Evolutionary conservation across 2,888 invertebrate species (phyloP), one percentile per base, ranked within the genome.

Genomic region (Trachelus tabidus): DNA sequence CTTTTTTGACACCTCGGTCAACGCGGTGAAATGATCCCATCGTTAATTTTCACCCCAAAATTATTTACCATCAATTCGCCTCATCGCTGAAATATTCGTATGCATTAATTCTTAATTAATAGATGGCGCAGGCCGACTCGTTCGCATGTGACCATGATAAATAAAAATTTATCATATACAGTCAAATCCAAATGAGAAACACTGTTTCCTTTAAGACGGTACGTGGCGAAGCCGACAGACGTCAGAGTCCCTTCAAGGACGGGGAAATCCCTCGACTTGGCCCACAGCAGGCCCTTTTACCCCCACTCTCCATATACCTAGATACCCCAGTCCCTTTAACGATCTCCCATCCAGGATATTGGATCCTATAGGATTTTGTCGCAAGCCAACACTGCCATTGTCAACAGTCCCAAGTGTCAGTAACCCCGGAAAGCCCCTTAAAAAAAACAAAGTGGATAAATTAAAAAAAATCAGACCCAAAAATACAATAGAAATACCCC

Each of bases 211-310:
- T 77, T 40, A 80, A 79, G 76, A 82, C 73, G 76, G 75, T 73
- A 79, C 79, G 75, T 76, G 73, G 78, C 75, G 75, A 76, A 81
- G 80, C 80, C 85, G 80, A 81, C 84, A 85, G 85, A 84, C 85
- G 84, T 85, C 80, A 80, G 80, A 79, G 80, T 78, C 84, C 85
- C 80, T 81, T 86, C 86, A 88, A 88, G 88, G 88, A 83, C 87
- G 86, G 87, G 85, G 85, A 86, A 85, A 87, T 84, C 87, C 87
- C 87, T 85, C 69, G 76, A 56, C 56, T 40, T 37, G 74, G 76
- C 76, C 73, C 76, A 73, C 31, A 79, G 76, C 76, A 73, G 76
- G 35, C 69, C 35, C 31, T 34, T 56, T 56, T 31, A 56, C 79
- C 77, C 80, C 56, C 56, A 56, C 56, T 23, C 56, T 23, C 23